Evolutionary conservation across 2,797 vertebrate genomes (phyloP).

Genomic region (Bryconaethiops microstoma): DNA sequence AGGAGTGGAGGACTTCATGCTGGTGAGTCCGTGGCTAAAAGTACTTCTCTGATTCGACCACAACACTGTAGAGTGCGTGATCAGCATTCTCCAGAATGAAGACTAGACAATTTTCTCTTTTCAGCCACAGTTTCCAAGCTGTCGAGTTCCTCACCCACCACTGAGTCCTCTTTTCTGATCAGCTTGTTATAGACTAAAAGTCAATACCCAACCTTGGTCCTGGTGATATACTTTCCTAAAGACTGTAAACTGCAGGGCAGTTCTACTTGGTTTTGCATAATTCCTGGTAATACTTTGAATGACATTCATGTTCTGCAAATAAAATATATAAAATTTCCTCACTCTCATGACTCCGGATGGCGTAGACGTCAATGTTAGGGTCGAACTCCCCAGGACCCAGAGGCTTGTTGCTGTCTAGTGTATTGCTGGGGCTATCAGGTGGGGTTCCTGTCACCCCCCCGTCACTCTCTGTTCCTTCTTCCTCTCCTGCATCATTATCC

Average conservation of each 20-base stretch:
- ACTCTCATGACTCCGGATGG: slow-evolving; percentile 96
- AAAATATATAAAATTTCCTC: slow-evolving; percentile 67
- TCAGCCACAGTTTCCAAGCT: too few relatives aligned
- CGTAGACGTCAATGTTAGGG: slow-evolving; percentile 94
- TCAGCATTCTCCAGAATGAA: too few relatives aligned
- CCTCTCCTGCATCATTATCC: slow-evolving; percentile 94
- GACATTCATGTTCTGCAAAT: not conserved
- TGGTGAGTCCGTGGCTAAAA: too few relatives aligned
- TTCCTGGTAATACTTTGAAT: not conserved
- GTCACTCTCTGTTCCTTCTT: slow-evolving; percentile 88
- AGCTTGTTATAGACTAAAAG: too few relatives aligned
- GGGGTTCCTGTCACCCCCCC: slow-evolving; percentile 90
- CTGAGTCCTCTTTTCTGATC: too few relatives aligned
- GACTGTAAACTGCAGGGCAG: not conserved
- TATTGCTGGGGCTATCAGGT: slow-evolving; percentile 97
- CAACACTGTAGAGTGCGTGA: too few relatives aligned
- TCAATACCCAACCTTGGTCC: not conserved
- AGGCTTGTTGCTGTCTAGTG: slow-evolving; percentile 89
- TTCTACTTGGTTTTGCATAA: not conserved
- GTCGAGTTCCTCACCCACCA: too few relatives aligned
- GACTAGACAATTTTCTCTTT: too few relatives aligned
- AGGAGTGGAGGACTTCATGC: too few relatives aligned
- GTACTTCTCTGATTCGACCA: too few relatives aligned
- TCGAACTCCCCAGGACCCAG: slow-evolving; percentile 95
- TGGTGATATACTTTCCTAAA: not conserved